Base-by-base conservation (phyloP, 2,797 vertebrate species). In the Phoebastria nigripes region DNA sequence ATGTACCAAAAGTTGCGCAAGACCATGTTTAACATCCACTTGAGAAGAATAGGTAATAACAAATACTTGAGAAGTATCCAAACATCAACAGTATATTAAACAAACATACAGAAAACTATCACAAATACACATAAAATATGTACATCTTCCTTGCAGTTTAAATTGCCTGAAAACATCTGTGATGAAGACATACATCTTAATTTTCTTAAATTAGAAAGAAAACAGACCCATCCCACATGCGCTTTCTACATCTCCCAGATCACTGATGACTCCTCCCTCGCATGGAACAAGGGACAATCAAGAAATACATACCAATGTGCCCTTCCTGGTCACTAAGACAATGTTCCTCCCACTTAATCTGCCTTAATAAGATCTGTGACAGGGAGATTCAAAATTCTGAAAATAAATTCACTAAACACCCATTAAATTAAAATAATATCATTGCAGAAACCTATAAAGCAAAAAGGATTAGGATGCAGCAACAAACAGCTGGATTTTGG, bases 161-260 rank as follows among this genome's bases (percentile, higher is more conserved):
- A 94, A 87, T 56, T 82, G 52, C 35, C 85, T 94, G 81, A 95
- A 95, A 92, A 76, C 49, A 69, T 55, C 93, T 90, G 49, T 83
- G 82, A 65, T 58, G 82, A 62, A 82, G 76, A 90, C 73, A 92
- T 41, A 56, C 1, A 6, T 22, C 24, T 46, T 35, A 62, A 46
- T 17, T 70, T 51, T 20, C 26, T 42, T 28, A 35, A 79, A 69
- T 61, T 47, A 88, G 90, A 91, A 95, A 78, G 79, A 73, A 80
- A 94, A 79, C 21, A 73, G 76, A 56, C 12, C 21, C 39, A 82
- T 80, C 18, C 28, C 62, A 35, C 0, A 2, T 49, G 35, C 6
- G 31, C 84, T 92, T 90, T 89, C 84, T 49, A 0, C 29, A 72
- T 22, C 72, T 65, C 54, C 47, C 35, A 24, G 59, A 51, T 31